Conservation (phyloP, 2,797 vertebrate species). For the Rhincodon typus region DNA sequence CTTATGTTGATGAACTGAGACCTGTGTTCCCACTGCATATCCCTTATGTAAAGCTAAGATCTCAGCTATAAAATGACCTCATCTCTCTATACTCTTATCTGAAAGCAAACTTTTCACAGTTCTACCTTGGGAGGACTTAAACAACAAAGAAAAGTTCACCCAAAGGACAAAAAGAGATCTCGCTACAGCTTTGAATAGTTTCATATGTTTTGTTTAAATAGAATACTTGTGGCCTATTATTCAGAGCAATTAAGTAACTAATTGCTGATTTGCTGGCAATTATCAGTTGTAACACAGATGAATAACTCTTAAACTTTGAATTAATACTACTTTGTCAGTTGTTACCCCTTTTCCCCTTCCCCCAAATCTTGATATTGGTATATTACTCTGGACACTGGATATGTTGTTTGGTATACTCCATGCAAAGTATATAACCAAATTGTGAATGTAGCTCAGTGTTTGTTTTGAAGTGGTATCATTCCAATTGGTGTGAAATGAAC, state of each 20-base stretch:
- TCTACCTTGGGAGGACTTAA: neutral
- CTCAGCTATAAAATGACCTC: slow-evolving; percentile 25
- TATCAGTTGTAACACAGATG: neutral
- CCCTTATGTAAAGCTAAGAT: neutral
- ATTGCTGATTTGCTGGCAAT: neutral
- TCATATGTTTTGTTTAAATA: neutral
- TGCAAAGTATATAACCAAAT: neutral
- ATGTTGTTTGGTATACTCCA: neutral
- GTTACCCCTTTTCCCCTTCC: neutral
- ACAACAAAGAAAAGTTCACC: slow-evolving; percentile 9
- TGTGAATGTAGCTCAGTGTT: neutral
- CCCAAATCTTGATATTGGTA: neutral
- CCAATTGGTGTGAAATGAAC: neutral
- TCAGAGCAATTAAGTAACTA: neutral
- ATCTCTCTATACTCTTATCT: neutral
- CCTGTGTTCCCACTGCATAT: neutral
- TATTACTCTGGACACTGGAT: no score
- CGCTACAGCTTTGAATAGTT: slow-evolving; percentile 7
- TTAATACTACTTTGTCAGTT: neutral
- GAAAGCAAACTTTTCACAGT: neutral
- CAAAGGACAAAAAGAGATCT: neutral
- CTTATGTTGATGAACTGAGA: slow-evolving; percentile 25
- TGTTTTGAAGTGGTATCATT: neutral
- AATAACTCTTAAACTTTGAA: neutral
- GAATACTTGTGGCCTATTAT: neutral